Percentiles rank a stretch among this genome's conserved stretches.
Evolutionary conservation across 2,113 vertebrate species (phyloP).

Genomic region (Stercorarius parasiticus): DNA sequence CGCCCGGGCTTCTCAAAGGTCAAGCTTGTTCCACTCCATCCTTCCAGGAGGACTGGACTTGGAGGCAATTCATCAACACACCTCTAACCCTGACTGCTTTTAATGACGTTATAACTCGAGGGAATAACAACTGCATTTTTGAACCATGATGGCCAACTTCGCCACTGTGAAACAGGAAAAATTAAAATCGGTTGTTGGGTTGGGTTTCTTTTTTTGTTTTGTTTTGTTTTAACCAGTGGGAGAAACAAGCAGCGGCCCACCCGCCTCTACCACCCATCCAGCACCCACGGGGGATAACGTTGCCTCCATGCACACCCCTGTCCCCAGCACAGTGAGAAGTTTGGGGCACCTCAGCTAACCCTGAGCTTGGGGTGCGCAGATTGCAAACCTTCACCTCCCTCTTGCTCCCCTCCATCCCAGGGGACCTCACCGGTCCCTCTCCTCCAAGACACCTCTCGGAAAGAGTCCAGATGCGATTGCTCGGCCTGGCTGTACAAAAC

Average conservation of each 20-base stretch:
- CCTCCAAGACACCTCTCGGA: background rate
- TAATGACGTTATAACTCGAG: background rate
- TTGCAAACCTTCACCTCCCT: background rate
- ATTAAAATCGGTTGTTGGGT: background rate
- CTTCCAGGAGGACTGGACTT: background rate
- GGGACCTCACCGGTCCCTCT: background rate
- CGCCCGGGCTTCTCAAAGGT: background rate
- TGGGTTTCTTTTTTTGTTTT: background rate
- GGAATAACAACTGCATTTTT: background rate
- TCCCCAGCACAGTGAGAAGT: background rate
- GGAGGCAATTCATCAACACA: background rate
- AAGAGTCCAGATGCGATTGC: background rate
- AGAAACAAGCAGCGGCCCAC: background rate
- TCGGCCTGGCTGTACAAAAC: background rate
- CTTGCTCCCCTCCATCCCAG: background rate
- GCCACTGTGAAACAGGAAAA: background rate
- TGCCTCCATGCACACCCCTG: background rate
- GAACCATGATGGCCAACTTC: background rate
- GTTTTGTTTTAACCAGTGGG: background rate
- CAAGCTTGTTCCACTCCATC: background rate
- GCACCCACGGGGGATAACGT: rapidly evolving
- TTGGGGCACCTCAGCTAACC: background rate
- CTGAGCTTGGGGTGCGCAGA: background rate
- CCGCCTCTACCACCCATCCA: background rate
- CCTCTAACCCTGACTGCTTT: background rate